phyloP scores from a whole-genome alignment of 2,113 vertebrate species.

The Bos javanicus region DNA sequence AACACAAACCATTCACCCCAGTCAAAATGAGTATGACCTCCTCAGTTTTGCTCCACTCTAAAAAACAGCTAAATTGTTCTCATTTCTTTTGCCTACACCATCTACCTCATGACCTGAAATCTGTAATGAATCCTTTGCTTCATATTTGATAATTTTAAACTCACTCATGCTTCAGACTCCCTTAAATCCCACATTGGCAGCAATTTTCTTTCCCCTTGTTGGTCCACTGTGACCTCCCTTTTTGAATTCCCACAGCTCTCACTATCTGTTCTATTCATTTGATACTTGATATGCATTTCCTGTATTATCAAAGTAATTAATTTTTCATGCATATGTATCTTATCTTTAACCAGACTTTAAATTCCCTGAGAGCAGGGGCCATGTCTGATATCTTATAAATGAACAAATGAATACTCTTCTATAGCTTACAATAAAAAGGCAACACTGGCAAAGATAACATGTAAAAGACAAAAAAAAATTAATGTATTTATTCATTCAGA shows the following conservation, averaged over 20 bases:
- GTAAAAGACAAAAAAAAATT: not conserved
- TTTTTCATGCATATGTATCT: slow-evolving; percentile 38
- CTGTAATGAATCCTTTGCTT: not conserved
- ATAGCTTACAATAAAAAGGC: not conserved
- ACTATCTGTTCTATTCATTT: not conserved
- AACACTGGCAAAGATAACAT: not conserved
- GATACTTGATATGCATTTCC: not conserved
- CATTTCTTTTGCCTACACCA: not conserved
- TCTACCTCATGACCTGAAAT: not conserved
- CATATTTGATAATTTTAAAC: not conserved
- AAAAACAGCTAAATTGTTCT: not conserved
- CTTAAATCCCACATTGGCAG: not conserved
- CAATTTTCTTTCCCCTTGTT: not conserved
- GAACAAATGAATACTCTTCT: slow-evolving; percentile 2
- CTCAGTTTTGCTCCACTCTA: not conserved
- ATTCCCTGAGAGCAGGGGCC: not conserved
- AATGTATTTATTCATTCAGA: not conserved
- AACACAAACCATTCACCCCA: not conserved
- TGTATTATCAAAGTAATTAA: slow-evolving; percentile 40
- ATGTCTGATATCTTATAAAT: slow-evolving; percentile 32
- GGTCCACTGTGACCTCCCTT: not conserved
- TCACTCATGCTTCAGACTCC: not conserved
- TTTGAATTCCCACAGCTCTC: not conserved
- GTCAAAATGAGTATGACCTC: not conserved
- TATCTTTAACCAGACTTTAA: slow-evolving; percentile 44